Evolutionary conservation across 2,888 invertebrate genomes (phyloP), one percentile per base, ranked within the genome.

Genomic region (Cepaea hortensis): DNA sequence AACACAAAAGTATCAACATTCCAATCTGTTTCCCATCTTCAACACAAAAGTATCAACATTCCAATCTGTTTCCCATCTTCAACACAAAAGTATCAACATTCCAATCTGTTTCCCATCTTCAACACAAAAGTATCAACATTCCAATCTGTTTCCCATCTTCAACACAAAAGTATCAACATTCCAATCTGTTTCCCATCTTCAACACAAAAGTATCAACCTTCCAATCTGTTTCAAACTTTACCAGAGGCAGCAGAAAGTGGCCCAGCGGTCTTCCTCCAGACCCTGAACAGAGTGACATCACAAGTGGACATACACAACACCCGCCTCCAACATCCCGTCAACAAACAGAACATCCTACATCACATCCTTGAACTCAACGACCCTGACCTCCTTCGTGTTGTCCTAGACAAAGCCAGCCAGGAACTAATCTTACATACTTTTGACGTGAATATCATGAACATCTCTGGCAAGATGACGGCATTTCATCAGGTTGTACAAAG

Each of bases 401-500:
- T 90, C 35, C 1, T 88, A 1, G 76, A 87, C 4, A 61, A 70
- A n/a, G 87, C 88, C 1, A 88, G 89, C 23, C 86, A 87, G 13
- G 86, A 87, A 1, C 70, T 92, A n/a, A 81, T 92, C 0, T 77
- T 82, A 18, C 90, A 91, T n/a, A 87, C 89, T 50, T 92, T 90
- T 76, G 88, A 89, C 9, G 89, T 91, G 13, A 84, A 88, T 11
- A 85, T 90, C 20, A 88, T 89, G 2, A 90, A 90, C 5, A 89
- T 90, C 0, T 88, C 89, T 5, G 91, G 92, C 3, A 90, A 89
- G 84, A 92, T 91, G 81, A 93, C 92, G 77, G 90, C 91, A 20
- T 89, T 94, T 6, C 94, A 94, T 87, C 90, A 91, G 65, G 86
- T 92, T 23, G 92, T 93, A 0, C 92, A 93, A 84, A 89, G 89